phyloP scores from a whole-genome alignment of 1,140 invertebrate species.

The Diorhabda sublineata region DNA sequence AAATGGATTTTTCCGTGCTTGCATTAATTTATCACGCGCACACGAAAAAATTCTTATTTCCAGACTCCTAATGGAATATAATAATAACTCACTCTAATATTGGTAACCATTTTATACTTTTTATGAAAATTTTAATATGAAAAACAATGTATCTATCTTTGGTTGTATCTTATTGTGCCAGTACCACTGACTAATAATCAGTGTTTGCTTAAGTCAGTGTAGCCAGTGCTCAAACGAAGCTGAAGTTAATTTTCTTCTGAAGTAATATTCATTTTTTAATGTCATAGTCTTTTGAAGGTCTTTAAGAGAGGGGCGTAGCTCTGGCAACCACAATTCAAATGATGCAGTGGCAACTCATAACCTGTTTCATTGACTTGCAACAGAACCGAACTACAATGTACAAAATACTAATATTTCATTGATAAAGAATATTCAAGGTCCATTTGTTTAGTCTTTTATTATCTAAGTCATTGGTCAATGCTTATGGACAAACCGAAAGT shows the following conservation, averaged over 20 bases:
- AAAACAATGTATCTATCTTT: no score
- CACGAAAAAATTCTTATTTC: no score
- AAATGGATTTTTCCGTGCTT: no score
- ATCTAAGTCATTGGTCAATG: no score
- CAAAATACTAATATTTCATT: not conserved
- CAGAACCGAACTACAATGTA: conserved; percentile 22
- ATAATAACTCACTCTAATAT: no score
- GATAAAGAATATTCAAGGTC: not conserved
- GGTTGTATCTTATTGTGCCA: no score
- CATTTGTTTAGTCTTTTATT: no score
- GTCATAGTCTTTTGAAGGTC: conserved; percentile 27
- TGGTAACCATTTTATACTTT: no score
- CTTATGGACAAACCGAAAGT: no score
- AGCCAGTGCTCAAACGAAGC: conserved; percentile 11
- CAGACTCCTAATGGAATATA: no score
- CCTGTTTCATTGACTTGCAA: conserved; percentile 27
- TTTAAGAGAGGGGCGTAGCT: conserved; percentile 34
- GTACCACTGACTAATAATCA: not conserved
- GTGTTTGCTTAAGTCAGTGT: not conserved
- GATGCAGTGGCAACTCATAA: conserved; percentile 33
- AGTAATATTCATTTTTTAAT: conserved; percentile 19
- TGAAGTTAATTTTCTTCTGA: conserved; percentile 6
- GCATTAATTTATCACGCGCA: no score
- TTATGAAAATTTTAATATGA: no score
- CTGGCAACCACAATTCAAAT: conserved; percentile 37